These are phyloP conservation scores for Spongilla lacustris DNA, from an alignment of 37 sponge, comb jelly and placozoan genomes.

Conservation along the genomic window DNA sequence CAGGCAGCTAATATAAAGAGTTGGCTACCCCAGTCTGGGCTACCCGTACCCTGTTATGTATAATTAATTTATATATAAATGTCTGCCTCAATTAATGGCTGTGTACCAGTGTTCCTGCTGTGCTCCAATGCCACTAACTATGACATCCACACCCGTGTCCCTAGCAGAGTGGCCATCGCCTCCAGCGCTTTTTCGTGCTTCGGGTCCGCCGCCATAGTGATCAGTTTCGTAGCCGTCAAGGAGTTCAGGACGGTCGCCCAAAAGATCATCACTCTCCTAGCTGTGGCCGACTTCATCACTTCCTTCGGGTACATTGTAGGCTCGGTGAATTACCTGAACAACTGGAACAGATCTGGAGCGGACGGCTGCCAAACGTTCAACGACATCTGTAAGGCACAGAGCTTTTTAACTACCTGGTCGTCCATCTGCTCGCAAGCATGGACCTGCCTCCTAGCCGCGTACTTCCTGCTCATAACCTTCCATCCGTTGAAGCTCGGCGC, in stretches of 20 bases:
- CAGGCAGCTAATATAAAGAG: too few relatives aligned
- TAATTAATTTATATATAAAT: too few relatives aligned
- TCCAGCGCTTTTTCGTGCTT: constrained; percentile 60
- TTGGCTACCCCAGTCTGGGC: too few relatives aligned
- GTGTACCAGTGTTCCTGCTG: too few relatives aligned
- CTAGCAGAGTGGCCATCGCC: constrained; percentile 28
- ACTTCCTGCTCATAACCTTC: constrained; percentile 30
- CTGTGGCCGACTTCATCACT: constrained; percentile 67
- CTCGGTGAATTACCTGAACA: constrained; percentile 17
- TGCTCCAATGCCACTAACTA: background rate
- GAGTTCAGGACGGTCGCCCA: constrained; percentile 61
- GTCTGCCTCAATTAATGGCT: too few relatives aligned
- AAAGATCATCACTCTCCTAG: constrained; percentile 49
- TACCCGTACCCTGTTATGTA: too few relatives aligned
- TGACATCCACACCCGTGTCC: constrained; percentile 13
- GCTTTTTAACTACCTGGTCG: constrained; percentile 71
- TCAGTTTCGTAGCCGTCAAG: constrained; percentile 32
- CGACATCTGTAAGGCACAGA: constrained; percentile 51
- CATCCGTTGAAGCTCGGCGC: too few relatives aligned
- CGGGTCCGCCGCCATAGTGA: constrained; percentile 51
- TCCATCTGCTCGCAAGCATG: constrained; percentile 68
- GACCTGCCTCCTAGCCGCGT: constrained; percentile 73
- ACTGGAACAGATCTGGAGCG: constrained; percentile 4
- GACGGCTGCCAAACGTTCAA: constrained; percentile 8
- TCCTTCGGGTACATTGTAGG: constrained; percentile 65